phyloP scores from a whole-genome alignment of 2,888 invertebrate species.

The Lapara coniferarum region DNA sequence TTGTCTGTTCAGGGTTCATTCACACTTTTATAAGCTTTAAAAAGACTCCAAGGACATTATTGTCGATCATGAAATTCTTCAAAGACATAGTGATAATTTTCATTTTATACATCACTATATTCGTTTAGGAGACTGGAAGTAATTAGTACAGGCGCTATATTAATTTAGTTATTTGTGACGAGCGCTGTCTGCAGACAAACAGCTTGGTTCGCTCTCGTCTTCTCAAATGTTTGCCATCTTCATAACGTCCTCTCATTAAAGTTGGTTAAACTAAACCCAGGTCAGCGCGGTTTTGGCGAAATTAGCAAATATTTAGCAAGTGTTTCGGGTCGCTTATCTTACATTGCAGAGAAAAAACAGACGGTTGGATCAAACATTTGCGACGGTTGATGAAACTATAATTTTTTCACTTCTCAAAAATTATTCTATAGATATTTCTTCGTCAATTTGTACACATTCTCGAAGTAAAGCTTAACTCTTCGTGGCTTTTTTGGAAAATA shows the following conservation, averaged over 20 bases:
- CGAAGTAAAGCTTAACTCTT: too few species aligned
- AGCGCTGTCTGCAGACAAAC: conserved; percentile 14
- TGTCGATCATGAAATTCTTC: neutral
- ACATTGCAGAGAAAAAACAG: neutral
- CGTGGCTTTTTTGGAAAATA: too few species aligned
- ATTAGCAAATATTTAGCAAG: conserved; percentile 22
- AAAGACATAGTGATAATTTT: neutral
- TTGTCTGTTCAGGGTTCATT: too few species aligned
- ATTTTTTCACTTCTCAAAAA: too few species aligned
- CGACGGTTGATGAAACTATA: too few species aligned
- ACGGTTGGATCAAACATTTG: neutral
- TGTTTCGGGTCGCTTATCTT: neutral
- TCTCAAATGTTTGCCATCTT: conserved; percentile 34
- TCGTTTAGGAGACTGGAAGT: neutral
- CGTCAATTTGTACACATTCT: too few species aligned
- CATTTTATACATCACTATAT: neutral
- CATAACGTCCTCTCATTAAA: conserved; percentile 34
- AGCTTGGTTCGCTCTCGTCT: conserved; percentile 16
- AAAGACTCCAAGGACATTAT: neutral
- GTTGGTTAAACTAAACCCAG: conserved; percentile 25
- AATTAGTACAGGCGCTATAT: conserved; percentile 16
- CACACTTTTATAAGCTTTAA: neutral
- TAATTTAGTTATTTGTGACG: conserved; percentile 15
- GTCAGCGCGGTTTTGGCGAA: conserved; percentile 3
- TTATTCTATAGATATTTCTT: too few species aligned